Evolutionary conservation across 2,797 vertebrate genomes (phyloP), one percentile per base, ranked within the genome.

Genomic region (Chaetophractus vellerosus): DNA sequence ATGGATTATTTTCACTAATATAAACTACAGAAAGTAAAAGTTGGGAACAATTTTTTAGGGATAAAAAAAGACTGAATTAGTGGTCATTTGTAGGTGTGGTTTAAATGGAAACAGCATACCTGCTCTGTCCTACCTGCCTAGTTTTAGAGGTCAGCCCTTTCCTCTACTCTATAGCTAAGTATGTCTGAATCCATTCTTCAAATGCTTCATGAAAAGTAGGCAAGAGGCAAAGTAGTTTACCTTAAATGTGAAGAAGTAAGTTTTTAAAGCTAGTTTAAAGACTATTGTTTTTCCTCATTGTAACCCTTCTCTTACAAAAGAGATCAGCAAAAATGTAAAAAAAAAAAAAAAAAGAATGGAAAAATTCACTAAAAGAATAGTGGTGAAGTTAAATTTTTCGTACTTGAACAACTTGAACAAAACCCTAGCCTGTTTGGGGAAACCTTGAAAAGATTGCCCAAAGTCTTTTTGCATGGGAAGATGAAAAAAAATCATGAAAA

Each of bases 401-500:
- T 72, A 33, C 45, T 81, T 76, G 36, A 87, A 79, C 9, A 87
- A 33, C 45, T 81, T 76, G 36, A 87, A 79, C 9, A 87, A 74
- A 80, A 91, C 41, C 52, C 26, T 63, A 64, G 33, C 36, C 33
- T 57, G 9, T 48, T 50, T 85, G 57, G 38, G 63, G 21, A 31
- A 94, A 83, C n/a, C 19, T 52, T 91, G 31, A 88, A 88, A 69
- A 91, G 50, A 61, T 92, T 92, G 59, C 23, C 26, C 41, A 71
- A 26, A 69, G 19, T 85, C 75, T 72, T 95, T 94, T 93, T 78
- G 69, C 68, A 57, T 82, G 76, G 28, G 50, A 76, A 93, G n/a
- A 92, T 66, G 76, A 41, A 68, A 33, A 86, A 93, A 92, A 74
- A 55, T 59, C 50, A 87, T 81, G 50, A 95, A 88, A 93, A 71